These are phyloP conservation scores for Steinernema hermaphroditum DNA, from an alignment of 2,888 invertebrate species.

Conservation along the genomic window DNA sequence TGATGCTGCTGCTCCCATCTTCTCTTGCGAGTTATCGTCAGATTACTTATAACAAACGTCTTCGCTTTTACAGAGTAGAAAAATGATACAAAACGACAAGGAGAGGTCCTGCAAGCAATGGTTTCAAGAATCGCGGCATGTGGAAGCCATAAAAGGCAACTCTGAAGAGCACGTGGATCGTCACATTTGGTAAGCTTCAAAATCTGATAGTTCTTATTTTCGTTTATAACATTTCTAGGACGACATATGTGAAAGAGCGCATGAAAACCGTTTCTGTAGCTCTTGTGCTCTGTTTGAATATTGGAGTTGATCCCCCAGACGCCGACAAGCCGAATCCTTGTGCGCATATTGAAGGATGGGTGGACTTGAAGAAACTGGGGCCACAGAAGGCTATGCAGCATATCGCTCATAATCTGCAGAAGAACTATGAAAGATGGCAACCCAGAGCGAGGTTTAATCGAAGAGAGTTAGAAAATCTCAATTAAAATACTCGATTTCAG, in stretches of 20 bases:
- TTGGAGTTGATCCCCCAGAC: constrained; percentile 99
- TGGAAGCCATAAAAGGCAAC: constrained; percentile 32
- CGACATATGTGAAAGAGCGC: constrained; percentile 69
- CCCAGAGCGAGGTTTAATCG: constrained; percentile 77
- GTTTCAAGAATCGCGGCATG: constrained; percentile 32
- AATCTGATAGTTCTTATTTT: constrained; percentile 9
- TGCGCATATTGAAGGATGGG: constrained; percentile 87
- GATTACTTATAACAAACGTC: too few relatives aligned
- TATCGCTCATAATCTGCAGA: constrained; percentile 86
- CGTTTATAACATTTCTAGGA: constrained; percentile 34
- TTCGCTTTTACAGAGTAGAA: not conserved
- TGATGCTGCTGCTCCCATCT: too few relatives aligned
- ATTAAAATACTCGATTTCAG: constrained; percentile 68
- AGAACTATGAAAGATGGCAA: constrained; percentile 98
- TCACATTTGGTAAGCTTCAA: constrained; percentile 8
- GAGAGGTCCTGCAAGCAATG: constrained; percentile 22
- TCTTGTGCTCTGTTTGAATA: constrained; percentile 91
- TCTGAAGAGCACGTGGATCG: constrained; percentile 18
- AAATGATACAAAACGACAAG: not conserved
- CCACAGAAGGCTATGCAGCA: constrained; percentile 78
- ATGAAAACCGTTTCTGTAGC: constrained; percentile 99
- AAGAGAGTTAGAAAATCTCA: constrained; percentile 7
- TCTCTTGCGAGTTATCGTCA: too few relatives aligned
- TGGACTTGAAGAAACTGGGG: constrained; percentile 82
- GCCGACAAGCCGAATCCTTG: constrained; percentile 91